Conservation (phyloP, 2,888 invertebrate genomes). For the Myathropa florea region DNA sequence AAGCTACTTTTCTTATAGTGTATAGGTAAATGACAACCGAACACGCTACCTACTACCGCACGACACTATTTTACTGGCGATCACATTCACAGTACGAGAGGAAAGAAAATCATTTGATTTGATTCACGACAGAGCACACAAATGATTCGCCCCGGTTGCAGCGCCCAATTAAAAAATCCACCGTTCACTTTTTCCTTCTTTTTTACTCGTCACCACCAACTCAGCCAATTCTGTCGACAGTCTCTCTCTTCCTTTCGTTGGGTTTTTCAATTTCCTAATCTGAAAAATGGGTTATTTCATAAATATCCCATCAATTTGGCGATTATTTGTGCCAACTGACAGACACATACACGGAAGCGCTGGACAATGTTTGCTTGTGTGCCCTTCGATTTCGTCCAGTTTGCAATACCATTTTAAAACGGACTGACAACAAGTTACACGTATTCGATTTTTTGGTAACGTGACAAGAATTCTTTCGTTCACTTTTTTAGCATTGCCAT, state of each 20-base stretch:
- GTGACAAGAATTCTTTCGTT: slow-evolving; percentile 55
- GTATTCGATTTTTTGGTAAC: slow-evolving; percentile 68
- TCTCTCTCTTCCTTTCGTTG: slow-evolving; percentile 58
- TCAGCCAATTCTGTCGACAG: slow-evolving; percentile 39
- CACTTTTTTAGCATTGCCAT: slow-evolving; percentile 51
- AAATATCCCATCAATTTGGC: slow-evolving; percentile 41
- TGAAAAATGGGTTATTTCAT: slow-evolving; percentile 47
- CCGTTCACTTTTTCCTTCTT: slow-evolving; percentile 66
- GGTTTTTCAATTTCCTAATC: slow-evolving; percentile 27
- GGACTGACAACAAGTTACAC: slow-evolving; percentile 71
- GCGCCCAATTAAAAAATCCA: slow-evolving; percentile 54
- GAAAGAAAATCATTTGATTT: slow-evolving; percentile 69
- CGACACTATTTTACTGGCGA: slow-evolving; percentile 61
- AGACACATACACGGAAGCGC: slow-evolving; percentile 35
- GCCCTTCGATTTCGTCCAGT: slow-evolving; percentile 25
- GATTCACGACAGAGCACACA: slow-evolving; percentile 37
- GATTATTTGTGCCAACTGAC: slow-evolving; percentile 47
- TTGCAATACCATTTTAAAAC: slow-evolving; percentile 60
- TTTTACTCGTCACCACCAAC: slow-evolving; percentile 61
- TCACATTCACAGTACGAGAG: slow-evolving; percentile 66
- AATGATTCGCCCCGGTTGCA: slow-evolving; percentile 56
- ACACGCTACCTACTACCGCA: slow-evolving; percentile 51
- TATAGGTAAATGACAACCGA: slow-evolving; percentile 32
- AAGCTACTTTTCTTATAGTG: slow-evolving; percentile 20
- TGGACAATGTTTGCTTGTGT: slow-evolving; percentile 2